Conservation (phyloP, 2,888 invertebrate species). For the Rhamnusium bicolor region DNA sequence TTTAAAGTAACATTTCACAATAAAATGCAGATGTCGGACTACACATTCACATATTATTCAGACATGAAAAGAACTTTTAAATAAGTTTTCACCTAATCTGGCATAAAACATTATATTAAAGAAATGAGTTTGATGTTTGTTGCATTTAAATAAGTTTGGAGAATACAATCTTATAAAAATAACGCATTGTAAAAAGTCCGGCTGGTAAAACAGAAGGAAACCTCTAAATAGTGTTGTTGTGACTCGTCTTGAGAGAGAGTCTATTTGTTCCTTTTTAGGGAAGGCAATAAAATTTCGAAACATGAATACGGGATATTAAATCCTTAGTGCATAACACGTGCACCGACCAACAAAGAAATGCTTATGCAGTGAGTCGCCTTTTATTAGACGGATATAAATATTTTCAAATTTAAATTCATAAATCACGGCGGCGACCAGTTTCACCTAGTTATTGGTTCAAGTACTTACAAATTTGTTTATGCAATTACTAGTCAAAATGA, state of each 20-base stretch:
- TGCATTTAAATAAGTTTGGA: not conserved
- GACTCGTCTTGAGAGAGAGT: slow-evolving; percentile 11
- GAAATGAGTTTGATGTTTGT: too few species aligned
- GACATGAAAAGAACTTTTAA: too few species aligned
- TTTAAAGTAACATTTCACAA: too few species aligned
- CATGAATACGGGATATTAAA: slow-evolving; percentile 26
- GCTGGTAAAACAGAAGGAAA: slow-evolving; percentile 2
- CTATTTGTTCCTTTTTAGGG: slow-evolving; percentile 37
- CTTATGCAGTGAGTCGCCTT: slow-evolving; percentile 14
- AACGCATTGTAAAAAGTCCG: not conserved
- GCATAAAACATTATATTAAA: too few species aligned
- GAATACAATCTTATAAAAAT: not conserved
- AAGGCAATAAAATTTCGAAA: slow-evolving; percentile 36
- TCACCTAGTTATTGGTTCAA: not conserved
- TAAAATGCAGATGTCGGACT: too few species aligned
- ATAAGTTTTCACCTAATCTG: too few species aligned
- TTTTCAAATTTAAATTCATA: slow-evolving; percentile 10
- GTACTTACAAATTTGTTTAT: not conserved
- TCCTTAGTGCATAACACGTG: slow-evolving; percentile 9
- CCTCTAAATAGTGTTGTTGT: not conserved
- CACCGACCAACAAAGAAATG: slow-evolving; percentile 20
- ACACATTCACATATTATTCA: too few species aligned
- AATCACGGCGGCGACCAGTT: not conserved
- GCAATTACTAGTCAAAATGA: not conserved
- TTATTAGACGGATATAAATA: slow-evolving; percentile 12